phyloP scores from a whole-genome alignment of 2,797 vertebrate species.

The Capromys pilorides region DNA sequence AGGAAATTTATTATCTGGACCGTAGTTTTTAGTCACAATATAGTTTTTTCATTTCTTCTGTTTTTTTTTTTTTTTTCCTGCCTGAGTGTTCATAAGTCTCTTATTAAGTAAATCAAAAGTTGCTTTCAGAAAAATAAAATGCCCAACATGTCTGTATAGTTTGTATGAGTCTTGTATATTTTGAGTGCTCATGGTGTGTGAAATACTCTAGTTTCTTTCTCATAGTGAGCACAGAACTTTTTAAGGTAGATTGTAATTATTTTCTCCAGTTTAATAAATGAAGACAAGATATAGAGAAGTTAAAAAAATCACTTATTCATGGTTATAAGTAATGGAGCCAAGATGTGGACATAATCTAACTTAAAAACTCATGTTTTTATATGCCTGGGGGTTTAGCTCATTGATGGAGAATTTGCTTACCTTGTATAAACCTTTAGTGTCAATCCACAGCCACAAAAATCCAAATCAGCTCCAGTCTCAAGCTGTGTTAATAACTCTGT shows the following conservation, averaged over 20 bases:
- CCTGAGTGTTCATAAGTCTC: background rate
- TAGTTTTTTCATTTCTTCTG: background rate
- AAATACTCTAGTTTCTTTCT: background rate
- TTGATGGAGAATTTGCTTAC: background rate
- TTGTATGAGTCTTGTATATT: constrained; percentile 11
- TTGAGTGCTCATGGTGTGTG: background rate
- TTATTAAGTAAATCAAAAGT: constrained; percentile 28
- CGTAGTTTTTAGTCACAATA: constrained; percentile 20
- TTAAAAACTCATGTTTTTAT: background rate
- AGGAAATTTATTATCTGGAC: background rate
- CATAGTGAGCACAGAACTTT: background rate
- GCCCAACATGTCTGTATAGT: background rate
- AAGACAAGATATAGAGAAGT: background rate
- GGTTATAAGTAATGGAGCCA: background rate
- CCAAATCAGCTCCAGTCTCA: background rate
- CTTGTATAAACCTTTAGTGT: background rate
- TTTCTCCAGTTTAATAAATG: background rate
- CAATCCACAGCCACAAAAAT: background rate
- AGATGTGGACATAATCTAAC: background rate
- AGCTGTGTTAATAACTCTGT: background rate
- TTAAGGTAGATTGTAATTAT: constrained; percentile 22
- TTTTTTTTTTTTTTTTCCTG: background rate
- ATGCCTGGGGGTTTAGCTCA: background rate
- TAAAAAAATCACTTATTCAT: background rate
- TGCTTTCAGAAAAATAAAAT: constrained; percentile 37